phyloP scores from a whole-genome alignment of 2,888 invertebrate species.

The Podabrus alpinus region DNA sequence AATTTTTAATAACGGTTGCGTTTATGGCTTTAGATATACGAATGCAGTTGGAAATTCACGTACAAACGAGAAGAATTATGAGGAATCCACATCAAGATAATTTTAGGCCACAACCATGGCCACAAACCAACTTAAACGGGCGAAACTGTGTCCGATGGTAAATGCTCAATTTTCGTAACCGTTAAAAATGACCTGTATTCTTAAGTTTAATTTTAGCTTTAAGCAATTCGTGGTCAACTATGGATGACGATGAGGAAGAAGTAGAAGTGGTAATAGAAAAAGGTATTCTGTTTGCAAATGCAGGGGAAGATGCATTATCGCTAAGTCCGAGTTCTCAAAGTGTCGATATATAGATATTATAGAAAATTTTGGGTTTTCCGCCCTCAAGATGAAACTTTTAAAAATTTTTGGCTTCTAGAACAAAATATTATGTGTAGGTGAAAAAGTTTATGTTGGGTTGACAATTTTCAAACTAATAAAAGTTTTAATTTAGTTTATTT shows the following conservation, averaged over 20 bases:
- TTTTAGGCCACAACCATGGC: background rate
- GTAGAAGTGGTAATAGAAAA: too few relatives aligned
- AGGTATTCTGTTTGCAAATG: background rate
- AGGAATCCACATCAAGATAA: background rate
- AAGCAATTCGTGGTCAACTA: constrained; percentile 29
- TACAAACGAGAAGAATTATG: constrained; percentile 56
- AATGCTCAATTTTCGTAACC: background rate
- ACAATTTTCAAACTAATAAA: background rate
- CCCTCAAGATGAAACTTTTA: background rate
- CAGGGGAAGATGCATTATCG: background rate
- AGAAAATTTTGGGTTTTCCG: background rate
- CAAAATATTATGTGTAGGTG: background rate
- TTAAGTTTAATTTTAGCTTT: constrained; percentile 16
- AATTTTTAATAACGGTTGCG: constrained; percentile 66
- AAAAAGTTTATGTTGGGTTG: background rate
- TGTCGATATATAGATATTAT: background rate
- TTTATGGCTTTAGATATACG: constrained; percentile 70
- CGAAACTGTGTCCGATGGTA: background rate
- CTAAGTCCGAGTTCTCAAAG: background rate
- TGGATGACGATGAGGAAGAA: constrained; percentile 26
- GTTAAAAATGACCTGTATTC: background rate
- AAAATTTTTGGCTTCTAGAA: background rate
- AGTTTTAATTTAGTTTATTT: background rate
- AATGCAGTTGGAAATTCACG: constrained; percentile 69
- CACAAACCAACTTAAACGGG: background rate